phyloP scores from a whole-genome alignment of 2,113 vertebrate genomes.

The Dryoscopus gambensis region DNA sequence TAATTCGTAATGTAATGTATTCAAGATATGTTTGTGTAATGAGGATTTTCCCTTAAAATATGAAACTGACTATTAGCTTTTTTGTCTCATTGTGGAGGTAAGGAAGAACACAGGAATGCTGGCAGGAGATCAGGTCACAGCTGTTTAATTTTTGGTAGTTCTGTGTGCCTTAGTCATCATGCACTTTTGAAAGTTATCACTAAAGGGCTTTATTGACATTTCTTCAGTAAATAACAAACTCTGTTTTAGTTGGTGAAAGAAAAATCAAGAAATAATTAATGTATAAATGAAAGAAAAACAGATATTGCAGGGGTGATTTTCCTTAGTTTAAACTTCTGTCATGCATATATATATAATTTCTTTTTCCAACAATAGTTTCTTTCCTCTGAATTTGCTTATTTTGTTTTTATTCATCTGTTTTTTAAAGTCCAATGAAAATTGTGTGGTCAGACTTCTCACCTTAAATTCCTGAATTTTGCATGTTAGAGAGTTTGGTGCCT shows the following conservation, averaged over 20 bases:
- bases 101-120: background rate
- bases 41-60: background rate
- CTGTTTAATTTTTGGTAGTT: background rate
- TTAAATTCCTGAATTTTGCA: background rate
- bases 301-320: background rate
- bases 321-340: background rate
- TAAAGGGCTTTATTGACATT: background rate
- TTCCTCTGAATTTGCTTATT: background rate
- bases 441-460: background rate
- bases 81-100: background rate
- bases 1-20: background rate
- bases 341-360: background rate
- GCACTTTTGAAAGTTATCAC: background rate
- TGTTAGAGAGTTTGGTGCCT: background rate
- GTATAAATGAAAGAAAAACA: background rate
- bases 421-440: background rate
- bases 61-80: background rate
- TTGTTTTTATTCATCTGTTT: accelerated
- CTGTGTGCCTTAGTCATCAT: background rate
- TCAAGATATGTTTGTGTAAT: background rate
- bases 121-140: background rate
- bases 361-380: background rate
- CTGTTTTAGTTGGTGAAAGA: background rate
- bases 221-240: background rate
- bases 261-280: background rate